Evolutionary conservation across 2,113 vertebrate species (phyloP).

Genomic region (Eonycteris spelaea): DNA sequence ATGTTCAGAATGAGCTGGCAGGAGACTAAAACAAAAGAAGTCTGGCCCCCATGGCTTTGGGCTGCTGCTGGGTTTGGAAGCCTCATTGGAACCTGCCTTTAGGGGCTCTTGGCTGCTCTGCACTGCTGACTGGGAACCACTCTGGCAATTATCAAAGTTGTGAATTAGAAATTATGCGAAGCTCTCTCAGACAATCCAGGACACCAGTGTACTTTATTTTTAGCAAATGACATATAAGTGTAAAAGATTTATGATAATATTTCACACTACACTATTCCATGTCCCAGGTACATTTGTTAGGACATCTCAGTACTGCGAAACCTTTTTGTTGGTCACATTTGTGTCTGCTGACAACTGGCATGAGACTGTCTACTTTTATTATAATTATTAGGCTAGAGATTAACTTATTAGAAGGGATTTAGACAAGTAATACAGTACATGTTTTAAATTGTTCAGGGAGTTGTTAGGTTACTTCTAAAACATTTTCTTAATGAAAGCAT

Average conservation of each 20-base stretch:
- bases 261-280: not conserved
- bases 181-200: not conserved
- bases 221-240: not conserved
- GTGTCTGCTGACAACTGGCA: not conserved
- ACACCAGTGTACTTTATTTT: not conserved
- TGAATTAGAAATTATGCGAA: not conserved
- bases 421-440: not conserved
- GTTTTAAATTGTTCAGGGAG: not conserved
- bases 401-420: not conserved
- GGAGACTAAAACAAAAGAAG: not conserved
- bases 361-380: not conserved
- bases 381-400: not conserved
- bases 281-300: not conserved
- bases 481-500: not conserved
- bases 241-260: conserved; percentile 24
- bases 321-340: not conserved
- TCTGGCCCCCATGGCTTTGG: not conserved
- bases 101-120: not conserved
- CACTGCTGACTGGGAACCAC: not conserved
- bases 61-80: not conserved
- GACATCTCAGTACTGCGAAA: not conserved
- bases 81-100: not conserved
- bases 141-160: not conserved
- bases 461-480: not conserved
- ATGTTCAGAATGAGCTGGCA: not conserved